Percentiles rank a stretch among this genome's conserved stretches.
Evolutionary conservation across 2,797 vertebrate species (phyloP).

Genomic region (Leptatherina wallacei): DNA sequence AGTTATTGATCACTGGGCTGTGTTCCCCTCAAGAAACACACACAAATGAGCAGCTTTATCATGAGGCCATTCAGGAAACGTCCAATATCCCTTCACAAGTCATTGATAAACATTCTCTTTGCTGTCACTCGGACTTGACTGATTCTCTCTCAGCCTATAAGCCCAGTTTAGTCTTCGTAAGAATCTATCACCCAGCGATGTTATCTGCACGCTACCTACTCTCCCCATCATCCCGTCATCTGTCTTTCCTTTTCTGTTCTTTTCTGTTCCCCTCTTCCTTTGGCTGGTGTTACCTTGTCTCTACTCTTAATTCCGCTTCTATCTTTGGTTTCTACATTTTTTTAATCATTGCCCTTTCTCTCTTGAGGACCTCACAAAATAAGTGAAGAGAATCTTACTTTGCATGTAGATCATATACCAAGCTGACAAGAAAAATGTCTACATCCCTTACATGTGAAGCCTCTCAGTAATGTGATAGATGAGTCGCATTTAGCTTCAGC

Average conservation of each 20-base stretch:
- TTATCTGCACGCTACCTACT: slow-evolving; percentile 70
- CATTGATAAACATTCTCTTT: slow-evolving; percentile 71
- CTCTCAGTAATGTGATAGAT: slow-evolving; percentile 79
- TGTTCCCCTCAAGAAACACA: slow-evolving; percentile 51
- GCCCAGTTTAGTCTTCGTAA: slow-evolving; percentile 74
- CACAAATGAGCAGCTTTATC: slow-evolving; percentile 73
- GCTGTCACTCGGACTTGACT: slow-evolving; percentile 73
- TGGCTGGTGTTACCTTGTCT: slow-evolving; percentile 6
- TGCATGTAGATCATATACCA: slow-evolving; percentile 80
- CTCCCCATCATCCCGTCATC: slow-evolving; percentile 58
- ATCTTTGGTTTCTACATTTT: slow-evolving; percentile 19
- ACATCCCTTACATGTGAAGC: slow-evolving; percentile 73
- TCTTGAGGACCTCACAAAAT: slow-evolving; percentile 70
- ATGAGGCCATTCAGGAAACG: slow-evolving; percentile 64
- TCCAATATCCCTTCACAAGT: slow-evolving; percentile 63
- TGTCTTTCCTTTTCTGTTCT: slow-evolving; percentile 36
- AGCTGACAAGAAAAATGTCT: slow-evolving; percentile 80
- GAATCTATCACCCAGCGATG: slow-evolving; percentile 75
- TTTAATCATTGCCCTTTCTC: slow-evolving; percentile 31
- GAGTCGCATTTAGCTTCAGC: slow-evolving; percentile 82
- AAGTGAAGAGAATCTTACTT: slow-evolving; percentile 74
- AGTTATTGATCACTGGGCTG: slow-evolving; percentile 56
- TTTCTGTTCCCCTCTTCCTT: slow-evolving; percentile 10
- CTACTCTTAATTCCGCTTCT: slow-evolving; percentile 21
- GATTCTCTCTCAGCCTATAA: slow-evolving; percentile 73